phyloP scores from a whole-genome alignment of 2,888 invertebrate genomes.

The Coremacera marginata region DNA sequence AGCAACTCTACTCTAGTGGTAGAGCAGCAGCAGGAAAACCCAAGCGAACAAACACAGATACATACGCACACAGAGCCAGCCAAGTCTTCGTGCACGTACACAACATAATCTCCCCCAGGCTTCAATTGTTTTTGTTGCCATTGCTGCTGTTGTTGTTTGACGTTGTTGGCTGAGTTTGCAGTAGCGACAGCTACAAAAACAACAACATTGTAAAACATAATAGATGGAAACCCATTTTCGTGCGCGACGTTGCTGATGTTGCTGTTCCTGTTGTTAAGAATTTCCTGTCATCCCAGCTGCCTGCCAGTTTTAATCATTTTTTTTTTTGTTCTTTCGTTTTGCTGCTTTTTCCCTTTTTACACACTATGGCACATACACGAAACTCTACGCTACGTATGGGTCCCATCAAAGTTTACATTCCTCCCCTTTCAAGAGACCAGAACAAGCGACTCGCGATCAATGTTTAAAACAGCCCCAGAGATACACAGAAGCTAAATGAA shows the following conservation, averaged over 20 bases:
- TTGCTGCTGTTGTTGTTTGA: not conserved
- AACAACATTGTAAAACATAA: not conserved
- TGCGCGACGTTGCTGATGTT: not conserved
- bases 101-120: constrained; percentile 19
- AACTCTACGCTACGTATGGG: not conserved
- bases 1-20: constrained; percentile 12
- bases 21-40: constrained; percentile 23
- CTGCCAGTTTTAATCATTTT: not conserved
- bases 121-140: constrained; percentile 2
- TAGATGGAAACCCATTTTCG: constrained; percentile 24
- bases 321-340: not conserved
- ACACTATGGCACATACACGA: not conserved
- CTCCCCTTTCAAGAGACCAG: not conserved
- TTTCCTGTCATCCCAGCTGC: constrained; percentile 35
- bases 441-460: not conserved
- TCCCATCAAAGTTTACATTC: no score
- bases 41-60: constrained; percentile 32
- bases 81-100: not conserved
- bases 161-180: not conserved
- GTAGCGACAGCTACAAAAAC: not conserved
- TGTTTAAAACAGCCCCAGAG: constrained; percentile 9
- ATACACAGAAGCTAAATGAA: not conserved
- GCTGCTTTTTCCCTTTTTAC: not conserved
- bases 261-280: constrained; percentile 1
- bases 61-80: not conserved